Conservation (phyloP, 2,113 vertebrate species). For the Coregonus clupeaformis region DNA sequence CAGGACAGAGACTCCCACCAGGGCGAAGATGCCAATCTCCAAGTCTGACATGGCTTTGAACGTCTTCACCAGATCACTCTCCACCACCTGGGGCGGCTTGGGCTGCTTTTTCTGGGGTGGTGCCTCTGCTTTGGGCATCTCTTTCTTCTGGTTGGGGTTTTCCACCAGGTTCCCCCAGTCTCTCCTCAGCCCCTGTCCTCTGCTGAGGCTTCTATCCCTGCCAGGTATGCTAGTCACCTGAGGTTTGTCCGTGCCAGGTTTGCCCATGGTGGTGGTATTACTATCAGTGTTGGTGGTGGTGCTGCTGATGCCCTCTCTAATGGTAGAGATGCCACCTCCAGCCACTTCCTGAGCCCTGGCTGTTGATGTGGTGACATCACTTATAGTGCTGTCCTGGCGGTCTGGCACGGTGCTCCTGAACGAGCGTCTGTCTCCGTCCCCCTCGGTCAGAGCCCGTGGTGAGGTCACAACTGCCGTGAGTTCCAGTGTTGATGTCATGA, state of each 20-base stretch:
- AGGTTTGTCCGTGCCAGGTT: constrained; percentile 16
- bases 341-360: constrained; percentile 20
- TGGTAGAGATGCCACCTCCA: constrained; percentile 23
- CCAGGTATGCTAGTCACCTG: constrained; percentile 29
- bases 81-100: constrained; percentile 59
- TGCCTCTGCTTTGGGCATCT: constrained; percentile 57
- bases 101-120: constrained; percentile 49
- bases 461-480: constrained; percentile 29
- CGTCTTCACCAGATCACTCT: constrained; percentile 68
- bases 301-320: constrained; percentile 4
- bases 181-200: constrained; percentile 34
- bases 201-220: constrained; percentile 6
- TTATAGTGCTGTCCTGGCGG: constrained; percentile 32
- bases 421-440: constrained; percentile 25
- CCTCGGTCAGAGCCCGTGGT: constrained; percentile 42
- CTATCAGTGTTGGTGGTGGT: neutral
- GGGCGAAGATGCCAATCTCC: constrained; percentile 89
- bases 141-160: constrained; percentile 72
- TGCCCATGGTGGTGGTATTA: constrained; percentile 4
- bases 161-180: constrained; percentile 71
- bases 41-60: constrained; percentile 81
- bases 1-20: constrained; percentile 86
- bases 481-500: constrained; percentile 19
- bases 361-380: constrained; percentile 28
- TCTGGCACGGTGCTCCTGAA: constrained; percentile 65